Base-by-base conservation (phyloP, 2,888 invertebrate genomes). In the Euphydryas editha region DNA sequence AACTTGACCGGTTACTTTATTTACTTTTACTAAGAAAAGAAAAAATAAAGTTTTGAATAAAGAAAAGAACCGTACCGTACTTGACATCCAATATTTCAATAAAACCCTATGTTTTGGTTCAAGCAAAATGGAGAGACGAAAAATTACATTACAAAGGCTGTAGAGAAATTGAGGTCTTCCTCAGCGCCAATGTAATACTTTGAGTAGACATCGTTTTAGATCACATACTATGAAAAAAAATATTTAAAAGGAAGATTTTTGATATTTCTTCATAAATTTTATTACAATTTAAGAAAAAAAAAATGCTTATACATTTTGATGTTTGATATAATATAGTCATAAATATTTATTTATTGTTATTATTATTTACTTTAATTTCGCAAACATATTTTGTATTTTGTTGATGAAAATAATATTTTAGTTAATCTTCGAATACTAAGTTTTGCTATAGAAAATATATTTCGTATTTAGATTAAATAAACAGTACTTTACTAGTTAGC, bases 21-120 rank as follows among this genome's bases (percentile, higher is more conserved):
- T 5, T 49, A 49, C 42, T 44, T 24, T 15, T 2, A 13, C 15
- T 15, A 49, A 6, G 21, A 24, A 44, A 44, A n/a, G 79, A 81
- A 78, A 78, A 73, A 73, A 75, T 80, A 60, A 86, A 88, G 79
- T 86, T 88, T 88, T 83, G 83, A 87, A 87, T 85, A 86, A 88
- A 84, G 88, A 86, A 88, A 87, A 87, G 86, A 88, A 86, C 82
- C 87, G 55, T 74, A 84, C 85, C 86, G 85, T 81, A 87, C 87
- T 91, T 87, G 89, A 91, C 87, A 91, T 90, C 87, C 88, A 87
- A 90, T 91, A 90, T 90, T 91, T 89, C 90, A 89, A 92, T 90
- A 89, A 54, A 87, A 82, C 79, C 83, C 81, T 81, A 86, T 88
- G 83, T 90, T 90, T 88, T 81, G 80, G 85, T 83, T 70, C 82